Evolutionary conservation across 2,888 invertebrate species (phyloP).

Genomic region (Eristalis intricaria): DNA sequence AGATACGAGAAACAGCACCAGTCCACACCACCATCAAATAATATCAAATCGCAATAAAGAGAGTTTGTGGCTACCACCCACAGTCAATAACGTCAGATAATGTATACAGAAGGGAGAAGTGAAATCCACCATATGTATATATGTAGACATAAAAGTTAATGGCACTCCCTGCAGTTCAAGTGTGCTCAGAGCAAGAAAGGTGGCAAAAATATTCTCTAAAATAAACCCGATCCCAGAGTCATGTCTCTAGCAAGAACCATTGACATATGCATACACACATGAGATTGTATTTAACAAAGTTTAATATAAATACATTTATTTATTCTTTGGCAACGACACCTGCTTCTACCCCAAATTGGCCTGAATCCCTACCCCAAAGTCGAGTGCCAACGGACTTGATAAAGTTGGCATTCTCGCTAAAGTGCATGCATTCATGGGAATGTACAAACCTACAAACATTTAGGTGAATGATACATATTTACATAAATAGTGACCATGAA

Average conservation of each 20-base stretch:
- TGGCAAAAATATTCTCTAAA: too few species aligned
- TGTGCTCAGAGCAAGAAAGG: too few species aligned
- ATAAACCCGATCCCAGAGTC: too few species aligned
- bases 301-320: neutral
- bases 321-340: constrained; percentile 1
- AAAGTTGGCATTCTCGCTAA: neutral
- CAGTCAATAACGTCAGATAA: too few species aligned
- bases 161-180: too few species aligned
- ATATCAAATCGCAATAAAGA: too few species aligned
- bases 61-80: too few species aligned
- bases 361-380: neutral
- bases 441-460: neutral
- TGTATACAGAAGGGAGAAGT: too few species aligned
- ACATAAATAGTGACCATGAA: neutral
- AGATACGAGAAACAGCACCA: too few species aligned
- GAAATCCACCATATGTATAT: too few species aligned
- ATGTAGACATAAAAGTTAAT: too few species aligned
- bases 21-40: too few species aligned
- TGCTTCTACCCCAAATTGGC: constrained; percentile 1
- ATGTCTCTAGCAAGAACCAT: neutral
- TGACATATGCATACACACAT: neutral
- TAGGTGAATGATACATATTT: neutral
- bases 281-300: neutral
- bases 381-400: neutral
- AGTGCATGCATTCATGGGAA: neutral